phyloP scores from a whole-genome alignment of 2,113 vertebrate genomes.

The Merops nubicus region DNA sequence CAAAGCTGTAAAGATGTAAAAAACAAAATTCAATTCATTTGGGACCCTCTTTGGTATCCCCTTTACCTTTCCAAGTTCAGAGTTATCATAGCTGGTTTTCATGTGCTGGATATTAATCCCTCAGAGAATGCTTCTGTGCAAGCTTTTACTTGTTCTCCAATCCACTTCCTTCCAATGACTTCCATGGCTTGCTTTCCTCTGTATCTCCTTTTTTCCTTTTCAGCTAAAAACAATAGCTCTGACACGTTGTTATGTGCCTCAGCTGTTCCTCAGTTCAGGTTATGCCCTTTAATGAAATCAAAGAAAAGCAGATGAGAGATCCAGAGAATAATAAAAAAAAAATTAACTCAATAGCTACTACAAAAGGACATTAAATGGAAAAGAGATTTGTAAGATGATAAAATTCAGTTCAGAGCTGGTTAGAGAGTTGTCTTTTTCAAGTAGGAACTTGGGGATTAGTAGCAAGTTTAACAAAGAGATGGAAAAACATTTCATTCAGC shows the following conservation, averaged over 20 bases:
- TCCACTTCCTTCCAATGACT: neutral
- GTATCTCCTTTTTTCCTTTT: neutral
- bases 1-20: neutral
- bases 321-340: conserved; percentile 2
- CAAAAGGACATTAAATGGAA: neutral
- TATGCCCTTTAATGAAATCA: conserved; percentile 14
- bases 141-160: neutral
- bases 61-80: neutral
- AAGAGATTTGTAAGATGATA: neutral
- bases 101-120: neutral
- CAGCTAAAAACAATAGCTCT: neutral
- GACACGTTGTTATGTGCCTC: neutral
- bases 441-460: neutral
- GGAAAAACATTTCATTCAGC: neutral
- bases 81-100: conserved; percentile 14
- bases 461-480: neutral
- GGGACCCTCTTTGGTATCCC: neutral
- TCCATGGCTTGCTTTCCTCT: neutral
- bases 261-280: neutral
- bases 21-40: neutral
- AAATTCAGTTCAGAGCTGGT: neutral
- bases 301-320: neutral
- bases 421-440: neutral
- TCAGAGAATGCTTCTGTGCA: neutral
- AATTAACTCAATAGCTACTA: neutral